Conservation (phyloP, 2,113 vertebrate species). For the Mixornis gularis region DNA sequence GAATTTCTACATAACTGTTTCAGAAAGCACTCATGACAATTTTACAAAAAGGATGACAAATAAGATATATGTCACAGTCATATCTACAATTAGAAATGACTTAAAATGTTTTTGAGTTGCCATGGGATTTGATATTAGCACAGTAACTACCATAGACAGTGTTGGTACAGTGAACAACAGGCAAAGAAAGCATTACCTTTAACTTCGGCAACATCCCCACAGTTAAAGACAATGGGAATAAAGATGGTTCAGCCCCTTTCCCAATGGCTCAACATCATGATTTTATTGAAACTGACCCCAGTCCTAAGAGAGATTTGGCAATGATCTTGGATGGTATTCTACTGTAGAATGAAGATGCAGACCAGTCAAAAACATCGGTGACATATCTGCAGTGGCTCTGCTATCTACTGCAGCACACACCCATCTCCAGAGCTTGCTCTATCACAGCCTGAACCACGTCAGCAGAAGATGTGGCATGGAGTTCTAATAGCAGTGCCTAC, state of each 20-base stretch:
- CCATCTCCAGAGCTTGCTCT: not conserved
- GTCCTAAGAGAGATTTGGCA: not conserved
- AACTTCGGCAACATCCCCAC: not conserved
- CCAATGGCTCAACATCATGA: not conserved
- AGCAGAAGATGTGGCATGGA: not conserved
- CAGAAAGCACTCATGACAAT: not conserved
- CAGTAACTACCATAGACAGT: not conserved
- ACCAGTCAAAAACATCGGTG: not conserved
- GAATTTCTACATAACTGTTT: not conserved
- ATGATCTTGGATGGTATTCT: not conserved
- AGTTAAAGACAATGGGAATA: not conserved
- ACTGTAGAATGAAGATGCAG: fast-evolving
- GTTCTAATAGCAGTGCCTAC: not conserved
- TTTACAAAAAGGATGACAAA: not conserved
- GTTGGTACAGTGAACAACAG: not conserved
- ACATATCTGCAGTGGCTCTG: not conserved
- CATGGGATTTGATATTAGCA: not conserved
- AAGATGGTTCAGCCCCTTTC: not conserved
- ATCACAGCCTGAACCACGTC: fast-evolving
- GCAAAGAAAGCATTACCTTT: not conserved
- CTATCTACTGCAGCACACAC: fast-evolving
- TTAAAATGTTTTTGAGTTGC: not conserved
- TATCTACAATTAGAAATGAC: not conserved
- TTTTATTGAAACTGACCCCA: not conserved
- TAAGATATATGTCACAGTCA: not conserved